A percentile compares a stretch with the other conserved stretches of the same genome.
These are phyloP conservation scores for Eulemur rufifrons DNA, from an alignment of 2,113 vertebrate genomes.

Conservation along the genomic window DNA sequence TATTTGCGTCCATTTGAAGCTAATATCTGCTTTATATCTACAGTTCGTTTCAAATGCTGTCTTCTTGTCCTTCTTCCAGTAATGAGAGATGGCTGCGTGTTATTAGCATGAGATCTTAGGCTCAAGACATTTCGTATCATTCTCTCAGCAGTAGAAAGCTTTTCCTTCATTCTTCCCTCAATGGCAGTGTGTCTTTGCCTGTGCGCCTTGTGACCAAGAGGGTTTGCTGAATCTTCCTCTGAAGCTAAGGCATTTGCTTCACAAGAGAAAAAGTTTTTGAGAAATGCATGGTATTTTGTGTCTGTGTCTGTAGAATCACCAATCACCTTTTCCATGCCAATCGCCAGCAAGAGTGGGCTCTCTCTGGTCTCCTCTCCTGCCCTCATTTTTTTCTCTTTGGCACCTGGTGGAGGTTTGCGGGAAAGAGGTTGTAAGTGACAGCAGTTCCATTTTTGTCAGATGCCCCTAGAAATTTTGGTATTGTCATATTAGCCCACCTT, in stretches of 20 bases:
- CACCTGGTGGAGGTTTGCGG: fast-evolving
- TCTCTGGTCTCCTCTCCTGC: no score
- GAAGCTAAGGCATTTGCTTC: background rate
- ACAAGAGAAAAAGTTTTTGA: background rate
- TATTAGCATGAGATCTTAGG: background rate
- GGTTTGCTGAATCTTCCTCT: background rate
- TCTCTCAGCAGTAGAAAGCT: background rate
- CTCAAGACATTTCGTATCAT: background rate
- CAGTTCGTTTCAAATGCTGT: background rate
- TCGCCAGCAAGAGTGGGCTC: fast-evolving
- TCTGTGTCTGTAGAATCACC: no score
- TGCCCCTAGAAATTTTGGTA: background rate
- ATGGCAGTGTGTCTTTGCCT: background rate
- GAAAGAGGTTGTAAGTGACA: background rate
- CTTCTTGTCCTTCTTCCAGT: background rate
- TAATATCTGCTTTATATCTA: background rate
- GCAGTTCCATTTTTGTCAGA: background rate
- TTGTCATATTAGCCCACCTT: background rate
- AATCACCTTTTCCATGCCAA: background rate
- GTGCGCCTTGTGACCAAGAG: background rate
- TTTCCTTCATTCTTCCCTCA: background rate
- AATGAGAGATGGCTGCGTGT: background rate
- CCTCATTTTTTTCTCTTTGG: background rate
- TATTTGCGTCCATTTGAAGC: background rate
- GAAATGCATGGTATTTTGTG: background rate